phyloP scores from a whole-genome alignment of 2,797 vertebrate genomes.

The Mionectes olivaceus region DNA sequence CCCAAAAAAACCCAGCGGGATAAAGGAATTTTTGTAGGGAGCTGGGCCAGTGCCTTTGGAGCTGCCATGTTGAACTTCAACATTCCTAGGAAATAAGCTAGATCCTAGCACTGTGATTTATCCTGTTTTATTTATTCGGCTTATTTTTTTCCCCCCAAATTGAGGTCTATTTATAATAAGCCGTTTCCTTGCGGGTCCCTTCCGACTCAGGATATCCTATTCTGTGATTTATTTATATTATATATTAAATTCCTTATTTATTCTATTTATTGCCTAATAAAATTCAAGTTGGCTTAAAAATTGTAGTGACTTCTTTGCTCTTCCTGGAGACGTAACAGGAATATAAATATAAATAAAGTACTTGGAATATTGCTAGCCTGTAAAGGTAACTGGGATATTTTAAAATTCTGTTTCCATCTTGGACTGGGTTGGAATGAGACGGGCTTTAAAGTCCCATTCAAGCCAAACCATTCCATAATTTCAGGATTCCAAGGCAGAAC shows the following conservation, averaged over 20 bases:
- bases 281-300: neutral
- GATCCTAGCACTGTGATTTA: neutral
- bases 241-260: constrained; percentile 47
- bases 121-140: constrained; percentile 23
- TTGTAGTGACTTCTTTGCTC: neutral
- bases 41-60: neutral
- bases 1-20: too few species aligned
- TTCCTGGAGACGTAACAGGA: neutral
- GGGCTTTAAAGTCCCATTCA: neutral
- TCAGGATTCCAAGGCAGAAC: neutral
- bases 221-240: neutral
- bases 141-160: neutral
- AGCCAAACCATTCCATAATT: neutral
- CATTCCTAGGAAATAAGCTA: constrained; percentile 18
- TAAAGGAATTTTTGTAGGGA: neutral
- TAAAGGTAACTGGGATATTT: neutral
- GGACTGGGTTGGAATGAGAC: neutral
- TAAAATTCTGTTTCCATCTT: neutral
- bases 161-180: neutral
- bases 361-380: neutral
- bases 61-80: neutral
- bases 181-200: neutral
- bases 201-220: neutral
- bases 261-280: constrained; percentile 73
- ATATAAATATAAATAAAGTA: neutral